Conservation (phyloP, 1,140 invertebrate species). For the Atta cephalotes region DNA sequence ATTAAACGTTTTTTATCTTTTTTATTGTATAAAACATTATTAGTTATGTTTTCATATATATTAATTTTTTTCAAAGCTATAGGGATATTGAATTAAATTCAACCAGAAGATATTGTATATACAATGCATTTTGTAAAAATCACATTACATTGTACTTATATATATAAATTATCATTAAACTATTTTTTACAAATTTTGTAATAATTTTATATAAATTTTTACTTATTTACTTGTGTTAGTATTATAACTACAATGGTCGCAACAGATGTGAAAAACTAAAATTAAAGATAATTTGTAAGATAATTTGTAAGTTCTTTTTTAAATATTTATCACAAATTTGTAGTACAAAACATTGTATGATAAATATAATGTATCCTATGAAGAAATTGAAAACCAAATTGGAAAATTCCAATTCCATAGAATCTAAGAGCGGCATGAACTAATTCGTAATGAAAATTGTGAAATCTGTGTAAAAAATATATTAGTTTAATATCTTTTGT, state of each 20-base stretch:
- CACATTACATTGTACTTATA: background rate
- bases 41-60: too few species aligned
- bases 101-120: too few species aligned
- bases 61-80: too few species aligned
- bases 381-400: conserved; percentile 25
- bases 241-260: conserved; percentile 9
- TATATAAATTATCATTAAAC: background rate
- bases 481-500: background rate
- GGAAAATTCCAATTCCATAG: conserved; percentile 4
- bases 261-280: conserved; percentile 2
- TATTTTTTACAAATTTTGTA: background rate
- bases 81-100: too few species aligned
- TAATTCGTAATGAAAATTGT: background rate
- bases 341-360: background rate
- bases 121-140: too few species aligned
- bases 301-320: background rate
- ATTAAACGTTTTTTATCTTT: too few species aligned
- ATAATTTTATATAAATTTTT: background rate
- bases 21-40: too few species aligned
- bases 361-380: background rate
- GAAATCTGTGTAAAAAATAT: background rate
- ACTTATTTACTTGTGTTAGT: background rate
- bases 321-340: background rate
- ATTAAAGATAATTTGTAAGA: background rate
- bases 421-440: conserved; percentile 7